Evolutionary conservation across 1,140 invertebrate species (phyloP).

Genomic region (Eupristina koningsbergeri): DNA sequence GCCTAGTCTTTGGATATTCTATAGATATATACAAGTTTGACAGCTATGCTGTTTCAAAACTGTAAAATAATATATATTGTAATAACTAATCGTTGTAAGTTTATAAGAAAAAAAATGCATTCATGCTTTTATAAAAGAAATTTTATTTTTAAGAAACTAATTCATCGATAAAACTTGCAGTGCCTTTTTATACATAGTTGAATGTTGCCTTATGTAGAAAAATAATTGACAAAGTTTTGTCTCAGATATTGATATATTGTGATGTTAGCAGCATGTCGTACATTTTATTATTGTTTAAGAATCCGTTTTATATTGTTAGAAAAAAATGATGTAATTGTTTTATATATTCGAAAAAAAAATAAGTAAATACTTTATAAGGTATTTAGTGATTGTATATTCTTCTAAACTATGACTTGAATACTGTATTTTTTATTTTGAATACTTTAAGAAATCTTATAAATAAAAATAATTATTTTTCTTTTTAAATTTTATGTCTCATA

Average conservation of each 20-base stretch:
- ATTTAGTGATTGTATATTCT: conserved; percentile 17
- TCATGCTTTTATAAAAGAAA: neutral
- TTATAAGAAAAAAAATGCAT: too few relatives aligned
- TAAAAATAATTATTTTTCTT: conserved; percentile 24
- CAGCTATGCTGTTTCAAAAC: neutral
- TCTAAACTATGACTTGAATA: conserved; percentile 26
- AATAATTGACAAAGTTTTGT: conserved; percentile 46
- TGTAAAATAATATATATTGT: neutral
- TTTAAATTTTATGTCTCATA: neutral
- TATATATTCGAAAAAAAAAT: conserved; percentile 50
- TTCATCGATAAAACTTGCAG: conserved; percentile 40
- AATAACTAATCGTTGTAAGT: neutral
- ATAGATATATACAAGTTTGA: neutral
- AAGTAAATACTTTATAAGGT: neutral
- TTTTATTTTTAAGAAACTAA: neutral
- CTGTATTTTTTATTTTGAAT: neutral
- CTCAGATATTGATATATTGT: conserved; percentile 61
- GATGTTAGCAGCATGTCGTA: conserved; percentile 67
- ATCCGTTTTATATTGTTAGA: conserved; percentile 65
- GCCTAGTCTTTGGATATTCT: neutral
- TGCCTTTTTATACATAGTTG: conserved; percentile 45
- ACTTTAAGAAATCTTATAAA: neutral
- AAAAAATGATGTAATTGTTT: conserved; percentile 63
- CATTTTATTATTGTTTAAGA: conserved; percentile 70
- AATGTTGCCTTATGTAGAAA: conserved; percentile 42